Evolutionary conservation across 2,888 invertebrate species (phyloP), one percentile per base, ranked within the genome.

Genomic region (Andricus quercusramuli): DNA sequence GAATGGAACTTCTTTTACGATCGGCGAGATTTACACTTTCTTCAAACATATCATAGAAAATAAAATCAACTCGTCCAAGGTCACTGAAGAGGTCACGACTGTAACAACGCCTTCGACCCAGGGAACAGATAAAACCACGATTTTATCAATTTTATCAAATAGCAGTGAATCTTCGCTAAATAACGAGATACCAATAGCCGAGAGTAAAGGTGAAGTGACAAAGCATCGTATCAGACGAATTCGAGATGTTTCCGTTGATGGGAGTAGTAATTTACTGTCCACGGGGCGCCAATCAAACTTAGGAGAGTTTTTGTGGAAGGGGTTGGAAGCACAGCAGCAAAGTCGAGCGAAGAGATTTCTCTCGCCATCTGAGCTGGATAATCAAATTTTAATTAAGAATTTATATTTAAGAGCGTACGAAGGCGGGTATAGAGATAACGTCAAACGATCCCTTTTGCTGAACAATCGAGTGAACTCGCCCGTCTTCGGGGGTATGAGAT

Each of bases 11-110:
- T 90, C 88, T 22, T 91, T 92, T 80, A 91, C 91, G n/a, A 88
- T 91, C 1, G 90, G 90, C 79, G 91, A 93, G 84, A 91, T 92
- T 85, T 93, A 92, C 86, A 90, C 92, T 70, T 91, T 92, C 86
- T 91, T 92, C 87, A 92, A 91, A 92, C 93, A 93, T 93, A 93
- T 93, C 92, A 92, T 92, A 89, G 92, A 92, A 78, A 89, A 90
- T 85, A 91, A 90, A 87, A 84, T 92, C 82, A 92, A 92, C 82
- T 79, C 85, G 41, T 83, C 86, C 5, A 86, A 85, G 29, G 25
- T 25, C 9, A 77, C 78, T 17, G 81, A 80, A n/a, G 84, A 86
- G 51, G 80, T 79, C 44, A 83, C 83, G 37, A 83, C 78, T 13
- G 76, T 78, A 6, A 32, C 66, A 5, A 51, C 20, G 13, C 41